Base-by-base conservation (phyloP, 2,888 invertebrate genomes). In the Drosophila putrida region DNA sequence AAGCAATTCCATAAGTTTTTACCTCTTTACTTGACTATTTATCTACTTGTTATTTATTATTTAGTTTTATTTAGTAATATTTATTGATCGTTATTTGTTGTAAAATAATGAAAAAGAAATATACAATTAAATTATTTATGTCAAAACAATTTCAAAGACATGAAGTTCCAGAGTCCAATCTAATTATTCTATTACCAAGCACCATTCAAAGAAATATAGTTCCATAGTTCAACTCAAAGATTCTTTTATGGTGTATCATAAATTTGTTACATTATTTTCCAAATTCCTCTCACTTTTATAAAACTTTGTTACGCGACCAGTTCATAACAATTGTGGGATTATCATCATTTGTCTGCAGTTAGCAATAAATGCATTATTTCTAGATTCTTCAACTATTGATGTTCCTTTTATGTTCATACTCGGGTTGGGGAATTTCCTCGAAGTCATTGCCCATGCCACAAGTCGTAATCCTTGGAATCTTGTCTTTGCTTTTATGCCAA, bases 401-500 rank as follows among this genome's bases (percentile, higher is more conserved):
- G 33, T 20, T 6, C 11, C 35, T 35, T 20, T 20, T 35, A 35
- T 43, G 25, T 25, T 10, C 11, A 20, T 15, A 20, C 11, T 35
- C 8, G n/a, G 33, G n/a, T 6, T 35, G 20, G 25, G 49, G 20
- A 49, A 49, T 35, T 49, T 35, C 35, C 15, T 20, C n/a, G 33
- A 41, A 59, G 53, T 50, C 43, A 49, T 44, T 49, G 38, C 13
- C 25, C 35, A 36, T 36, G 20, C 25, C 13, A 36, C 13, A n/a
- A 4, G 31, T 36, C 31, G 44, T 68, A 73, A 74, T 64, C 67
- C 63, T 63, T 10, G 59, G 49, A 49, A 35, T 49, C 20, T 49
- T 39, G 41, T 36, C 51, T 55, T 53, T 36, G 50, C 41, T 49
- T 57, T 68, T 35, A 25, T 65, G 63, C 33, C 62, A 41, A 70